These are phyloP conservation scores for Coregonus suidteri DNA, from an alignment of 2,797 vertebrate species.

Conservation along the genomic window DNA sequence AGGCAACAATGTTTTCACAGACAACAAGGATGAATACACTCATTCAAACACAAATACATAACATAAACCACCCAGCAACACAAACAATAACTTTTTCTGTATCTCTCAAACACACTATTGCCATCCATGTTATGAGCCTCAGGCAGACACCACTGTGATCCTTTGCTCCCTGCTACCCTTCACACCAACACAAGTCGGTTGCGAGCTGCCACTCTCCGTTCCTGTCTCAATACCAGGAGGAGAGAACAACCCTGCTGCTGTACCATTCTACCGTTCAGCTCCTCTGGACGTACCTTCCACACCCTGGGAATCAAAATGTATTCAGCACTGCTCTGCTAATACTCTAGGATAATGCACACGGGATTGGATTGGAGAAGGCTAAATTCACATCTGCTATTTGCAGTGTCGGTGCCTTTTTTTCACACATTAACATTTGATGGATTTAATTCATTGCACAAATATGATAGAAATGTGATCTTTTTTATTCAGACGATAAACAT, in stretches of 20 bases:
- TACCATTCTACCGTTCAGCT: slow-evolving; percentile 33
- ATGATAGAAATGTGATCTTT: slow-evolving; percentile 7
- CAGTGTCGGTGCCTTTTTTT: slow-evolving; percentile 45
- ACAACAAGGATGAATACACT: slow-evolving; percentile 12
- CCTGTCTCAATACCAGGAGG: slow-evolving; percentile 25
- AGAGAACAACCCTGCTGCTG: slow-evolving; percentile 36
- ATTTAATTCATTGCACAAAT: slow-evolving; percentile 40
- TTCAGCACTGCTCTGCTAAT: slow-evolving; percentile 51
- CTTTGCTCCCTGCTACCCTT: background rate
- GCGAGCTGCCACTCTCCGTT: slow-evolving; percentile 16
- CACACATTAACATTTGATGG: slow-evolving; percentile 37
- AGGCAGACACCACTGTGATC: background rate
- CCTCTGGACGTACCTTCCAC: slow-evolving; percentile 34
- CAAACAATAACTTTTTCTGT: background rate
- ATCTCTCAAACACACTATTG: background rate
- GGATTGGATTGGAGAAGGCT: slow-evolving; percentile 54
- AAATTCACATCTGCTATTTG: slow-evolving; percentile 46
- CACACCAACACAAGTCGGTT: slow-evolving; percentile 23
- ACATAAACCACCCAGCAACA: background rate
- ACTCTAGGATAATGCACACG: slow-evolving; percentile 64
- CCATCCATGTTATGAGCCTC: background rate
- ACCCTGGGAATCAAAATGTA: slow-evolving; percentile 50
- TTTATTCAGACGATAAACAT: slow-evolving; percentile 33
- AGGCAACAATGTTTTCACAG: slow-evolving; percentile 2
- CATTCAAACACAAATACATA: slow-evolving; percentile 29